Conservation (phyloP, 2,888 invertebrate genomes). For the Saturnia japonica region DNA sequence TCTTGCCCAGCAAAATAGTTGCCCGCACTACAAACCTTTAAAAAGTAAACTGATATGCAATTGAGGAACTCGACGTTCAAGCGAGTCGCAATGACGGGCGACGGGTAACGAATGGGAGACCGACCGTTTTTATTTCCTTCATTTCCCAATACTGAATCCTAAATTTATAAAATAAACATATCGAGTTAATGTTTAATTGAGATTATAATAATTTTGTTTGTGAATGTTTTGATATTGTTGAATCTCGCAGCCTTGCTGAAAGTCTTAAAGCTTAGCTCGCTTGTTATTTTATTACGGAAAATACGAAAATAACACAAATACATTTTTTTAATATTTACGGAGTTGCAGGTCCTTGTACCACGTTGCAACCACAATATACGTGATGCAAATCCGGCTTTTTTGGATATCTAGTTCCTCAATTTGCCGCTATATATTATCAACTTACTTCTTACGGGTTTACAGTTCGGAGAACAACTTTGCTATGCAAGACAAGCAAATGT, state of each 20-base stretch:
- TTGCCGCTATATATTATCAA: too few species aligned
- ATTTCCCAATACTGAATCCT: neutral
- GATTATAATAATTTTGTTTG: conserved; percentile 10
- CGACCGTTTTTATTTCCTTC: neutral
- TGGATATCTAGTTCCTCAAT: too few species aligned
- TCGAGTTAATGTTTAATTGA: neutral
- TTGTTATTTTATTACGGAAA: neutral
- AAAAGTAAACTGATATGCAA: too few species aligned
- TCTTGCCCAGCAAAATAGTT: too few species aligned
- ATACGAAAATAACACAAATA: neutral
- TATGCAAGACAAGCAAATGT: too few species aligned
- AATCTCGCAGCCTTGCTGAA: neutral
- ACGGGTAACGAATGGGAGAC: neutral
- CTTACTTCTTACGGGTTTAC: too few species aligned
- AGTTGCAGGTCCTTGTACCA: neutral
- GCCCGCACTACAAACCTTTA: too few species aligned
- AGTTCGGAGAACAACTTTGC: too few species aligned
- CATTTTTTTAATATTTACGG: neutral
- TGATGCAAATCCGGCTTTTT: too few species aligned
- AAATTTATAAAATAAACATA: neutral
- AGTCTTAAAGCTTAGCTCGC: neutral
- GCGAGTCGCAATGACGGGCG: too few species aligned
- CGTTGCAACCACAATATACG: neutral
- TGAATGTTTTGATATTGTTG: neutral
- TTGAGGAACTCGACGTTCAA: too few species aligned